These are phyloP conservation scores for Petrolisthes manimaculis DNA, from an alignment of 2,888 invertebrate genomes.

Conservation along the genomic window DNA sequence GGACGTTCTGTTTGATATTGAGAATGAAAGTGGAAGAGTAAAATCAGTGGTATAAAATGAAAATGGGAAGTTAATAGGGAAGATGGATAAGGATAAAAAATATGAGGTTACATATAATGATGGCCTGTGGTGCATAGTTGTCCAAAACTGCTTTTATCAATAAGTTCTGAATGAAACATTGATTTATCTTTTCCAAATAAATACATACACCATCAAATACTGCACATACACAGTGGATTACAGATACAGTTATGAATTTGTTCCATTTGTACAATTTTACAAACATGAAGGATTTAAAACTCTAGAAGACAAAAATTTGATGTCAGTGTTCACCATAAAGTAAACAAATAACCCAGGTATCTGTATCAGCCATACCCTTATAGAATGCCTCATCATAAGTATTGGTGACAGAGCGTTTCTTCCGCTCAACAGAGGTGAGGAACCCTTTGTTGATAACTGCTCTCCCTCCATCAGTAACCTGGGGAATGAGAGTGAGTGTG, in stretches of 20 bases:
- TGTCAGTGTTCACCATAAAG: neutral
- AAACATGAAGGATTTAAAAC: neutral
- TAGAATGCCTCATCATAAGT: no score
- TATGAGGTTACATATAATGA: neutral
- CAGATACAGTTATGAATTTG: neutral
- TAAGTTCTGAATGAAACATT: no score
- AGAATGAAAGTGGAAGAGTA: neutral
- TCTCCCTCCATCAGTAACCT: conserved; percentile 47
- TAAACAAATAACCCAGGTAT: neutral
- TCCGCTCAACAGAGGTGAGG: conserved; percentile 30
- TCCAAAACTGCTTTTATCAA: no score
- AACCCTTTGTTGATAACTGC: conserved; percentile 46
- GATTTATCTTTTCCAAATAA: neutral
- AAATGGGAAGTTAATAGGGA: neutral
- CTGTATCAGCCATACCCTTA: no score
- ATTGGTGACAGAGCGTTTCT: neutral
- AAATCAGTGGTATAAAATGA: neutral
- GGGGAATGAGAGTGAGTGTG: neutral
- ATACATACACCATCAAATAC: neutral
- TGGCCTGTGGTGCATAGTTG: neutral
- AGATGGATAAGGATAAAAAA: neutral
- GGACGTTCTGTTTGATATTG: conserved; percentile 25
- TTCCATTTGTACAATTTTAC: neutral
- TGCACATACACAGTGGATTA: neutral
- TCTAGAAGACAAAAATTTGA: neutral